Evolutionary conservation across 1,140 invertebrate genomes (phyloP).

Genomic region (Cydia splendana): DNA sequence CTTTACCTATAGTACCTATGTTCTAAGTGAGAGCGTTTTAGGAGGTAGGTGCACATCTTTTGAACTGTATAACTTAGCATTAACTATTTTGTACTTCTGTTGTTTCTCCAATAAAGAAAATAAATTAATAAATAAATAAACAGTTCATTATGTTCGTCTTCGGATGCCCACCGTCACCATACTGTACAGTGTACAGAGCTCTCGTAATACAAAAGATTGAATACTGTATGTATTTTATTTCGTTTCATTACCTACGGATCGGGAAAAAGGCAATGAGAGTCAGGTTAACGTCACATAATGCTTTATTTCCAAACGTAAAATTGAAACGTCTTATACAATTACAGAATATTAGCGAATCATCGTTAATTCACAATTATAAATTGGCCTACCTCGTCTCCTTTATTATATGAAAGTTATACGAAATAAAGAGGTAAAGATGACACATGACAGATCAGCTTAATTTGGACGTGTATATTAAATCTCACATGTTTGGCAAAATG

Average conservation of each 20-base stretch:
- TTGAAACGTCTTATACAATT: background rate
- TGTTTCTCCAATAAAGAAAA: no score
- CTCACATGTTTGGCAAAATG: slow-evolving; percentile 18
- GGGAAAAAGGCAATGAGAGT: background rate
- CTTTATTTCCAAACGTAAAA: slow-evolving; percentile 5
- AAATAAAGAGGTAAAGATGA: background rate
- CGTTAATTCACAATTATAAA: background rate
- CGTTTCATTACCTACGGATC: background rate
- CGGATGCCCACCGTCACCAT: no score
- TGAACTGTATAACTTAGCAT: no score
- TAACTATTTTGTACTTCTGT: no score
- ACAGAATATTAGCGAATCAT: background rate
- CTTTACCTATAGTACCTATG: no score
- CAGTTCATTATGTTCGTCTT: no score
- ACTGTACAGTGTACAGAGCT: no score
- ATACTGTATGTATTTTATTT: no score
- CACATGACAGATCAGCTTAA: background rate
- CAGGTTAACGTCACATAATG: background rate
- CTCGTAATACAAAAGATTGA: no score
- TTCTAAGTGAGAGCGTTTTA: no score
- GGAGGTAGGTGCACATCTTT: no score
- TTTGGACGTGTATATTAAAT: background rate
- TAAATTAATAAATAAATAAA: no score
- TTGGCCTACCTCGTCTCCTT: background rate
- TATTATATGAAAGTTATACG: background rate